These are phyloP conservation scores for Mus pahari DNA, from an alignment of 2,113 vertebrate genomes.

Conservation along the genomic window DNA sequence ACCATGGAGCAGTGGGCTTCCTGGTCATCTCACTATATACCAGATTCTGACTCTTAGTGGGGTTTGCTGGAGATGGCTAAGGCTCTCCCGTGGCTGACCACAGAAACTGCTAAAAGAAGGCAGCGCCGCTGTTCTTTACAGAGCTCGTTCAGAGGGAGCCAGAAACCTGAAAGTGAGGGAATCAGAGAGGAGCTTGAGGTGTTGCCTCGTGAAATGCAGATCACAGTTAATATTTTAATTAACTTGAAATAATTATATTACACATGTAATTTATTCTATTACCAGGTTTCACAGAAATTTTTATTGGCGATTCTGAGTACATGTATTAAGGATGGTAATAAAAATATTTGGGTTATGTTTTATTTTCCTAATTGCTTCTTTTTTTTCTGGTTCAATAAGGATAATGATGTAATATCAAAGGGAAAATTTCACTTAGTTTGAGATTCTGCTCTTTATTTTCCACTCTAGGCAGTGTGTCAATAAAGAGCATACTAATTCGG, in stretches of 20 bases:
- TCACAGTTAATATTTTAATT: conserved; percentile 67
- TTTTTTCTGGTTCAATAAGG: conserved; percentile 73
- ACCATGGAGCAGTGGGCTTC: not conserved
- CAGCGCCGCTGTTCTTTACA: not conserved
- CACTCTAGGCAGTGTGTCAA: conserved; percentile 56
- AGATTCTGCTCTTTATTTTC: conserved; percentile 66
- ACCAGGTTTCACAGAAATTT: conserved; percentile 63
- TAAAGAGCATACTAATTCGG: conserved; percentile 69
- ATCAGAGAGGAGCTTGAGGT: not conserved
- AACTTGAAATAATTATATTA: conserved; percentile 69
- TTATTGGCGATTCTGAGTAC: conserved; percentile 58
- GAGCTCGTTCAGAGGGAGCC: not conserved
- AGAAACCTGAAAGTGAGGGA: not conserved
- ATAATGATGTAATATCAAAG: conserved; percentile 62
- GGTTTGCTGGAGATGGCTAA: not conserved
- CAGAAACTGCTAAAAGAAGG: not conserved
- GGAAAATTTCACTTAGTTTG: conserved; percentile 63
- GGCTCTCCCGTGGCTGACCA: not conserved
- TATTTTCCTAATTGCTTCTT: conserved; percentile 76
- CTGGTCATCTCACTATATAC: not conserved
- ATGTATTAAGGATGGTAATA: conserved; percentile 71
- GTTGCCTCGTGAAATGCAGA: not conserved
- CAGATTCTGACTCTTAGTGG: not conserved
- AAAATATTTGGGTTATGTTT: conserved; percentile 60
- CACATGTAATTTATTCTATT: conserved; percentile 59